phyloP scores from a whole-genome alignment of 2,113 vertebrate genomes.

The Myrmecobius fasciatus region DNA sequence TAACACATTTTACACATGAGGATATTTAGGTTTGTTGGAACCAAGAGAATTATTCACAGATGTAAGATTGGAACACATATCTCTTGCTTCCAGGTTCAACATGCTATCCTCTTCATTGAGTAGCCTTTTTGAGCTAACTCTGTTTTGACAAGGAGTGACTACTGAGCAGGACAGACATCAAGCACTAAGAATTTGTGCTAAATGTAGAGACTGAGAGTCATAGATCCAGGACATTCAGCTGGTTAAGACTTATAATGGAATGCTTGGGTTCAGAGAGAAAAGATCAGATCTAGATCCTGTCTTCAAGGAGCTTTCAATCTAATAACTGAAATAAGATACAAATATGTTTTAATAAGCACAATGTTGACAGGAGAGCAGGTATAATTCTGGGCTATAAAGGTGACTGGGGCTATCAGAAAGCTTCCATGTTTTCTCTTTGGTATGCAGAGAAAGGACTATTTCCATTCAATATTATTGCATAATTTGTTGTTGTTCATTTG shows the following conservation, averaged over 20 bases:
- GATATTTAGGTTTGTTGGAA: neutral
- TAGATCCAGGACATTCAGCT: neutral
- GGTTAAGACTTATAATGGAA: slow-evolving; percentile 6
- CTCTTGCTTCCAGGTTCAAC: neutral
- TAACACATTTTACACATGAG: neutral
- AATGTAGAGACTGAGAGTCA: neutral
- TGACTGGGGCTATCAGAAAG: neutral
- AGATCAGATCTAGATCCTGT: slow-evolving; percentile 2
- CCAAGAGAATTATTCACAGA: neutral
- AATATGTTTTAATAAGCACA: slow-evolving; percentile 34
- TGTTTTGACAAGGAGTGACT: neutral
- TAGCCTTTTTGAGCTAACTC: neutral
- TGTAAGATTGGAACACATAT: neutral
- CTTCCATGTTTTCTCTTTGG: neutral
- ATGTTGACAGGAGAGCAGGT: slow-evolving; percentile 18
- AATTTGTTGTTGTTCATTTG: neutral
- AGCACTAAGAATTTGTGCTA: neutral
- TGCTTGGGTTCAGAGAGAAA: slow-evolving; percentile 30
- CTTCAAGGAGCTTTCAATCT: neutral
- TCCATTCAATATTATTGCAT: neutral
- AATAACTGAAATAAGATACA: slow-evolving; percentile 17
- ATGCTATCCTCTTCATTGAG: neutral
- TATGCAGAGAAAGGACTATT: neutral
- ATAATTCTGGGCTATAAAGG: neutral
- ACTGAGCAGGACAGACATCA: neutral